These are phyloP conservation scores for Stenurella melanura DNA, from an alignment of 2,888 invertebrate genomes.

Conservation along the genomic window DNA sequence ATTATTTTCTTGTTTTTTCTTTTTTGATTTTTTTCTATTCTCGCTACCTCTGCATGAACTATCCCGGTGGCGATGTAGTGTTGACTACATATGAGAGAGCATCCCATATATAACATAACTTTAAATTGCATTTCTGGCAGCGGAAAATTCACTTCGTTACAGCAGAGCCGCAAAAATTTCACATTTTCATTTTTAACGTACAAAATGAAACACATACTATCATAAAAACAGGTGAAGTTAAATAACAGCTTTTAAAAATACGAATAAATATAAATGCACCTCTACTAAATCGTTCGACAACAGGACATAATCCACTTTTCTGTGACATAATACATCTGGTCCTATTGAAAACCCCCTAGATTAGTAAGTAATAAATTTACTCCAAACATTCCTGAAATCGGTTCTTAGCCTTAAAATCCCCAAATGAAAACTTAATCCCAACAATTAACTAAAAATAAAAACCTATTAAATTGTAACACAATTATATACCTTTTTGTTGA, in stretches of 20 bases:
- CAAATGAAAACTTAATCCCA: slow-evolving; percentile 31
- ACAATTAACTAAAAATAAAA: slow-evolving; percentile 41
- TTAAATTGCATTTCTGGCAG: too few species aligned
- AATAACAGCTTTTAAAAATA: neutral
- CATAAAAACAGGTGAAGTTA: too few species aligned
- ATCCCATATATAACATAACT: too few species aligned
- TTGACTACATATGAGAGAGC: too few species aligned
- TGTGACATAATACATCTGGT: neutral
- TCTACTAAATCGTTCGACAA: neutral
- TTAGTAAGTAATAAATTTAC: slow-evolving; percentile 9
- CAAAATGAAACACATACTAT: too few species aligned
- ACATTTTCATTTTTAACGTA: too few species aligned
- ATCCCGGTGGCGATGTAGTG: too few species aligned
- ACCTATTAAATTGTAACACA: slow-evolving; percentile 40
- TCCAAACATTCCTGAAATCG: slow-evolving; percentile 9
- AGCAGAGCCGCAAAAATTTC: too few species aligned
- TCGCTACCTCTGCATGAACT: too few species aligned
- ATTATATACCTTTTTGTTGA: slow-evolving; percentile 46
- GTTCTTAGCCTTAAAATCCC: slow-evolving; percentile 25
- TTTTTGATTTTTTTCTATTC: too few species aligned
- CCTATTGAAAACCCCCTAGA: slow-evolving; percentile 11
- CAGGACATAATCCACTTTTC: neutral
- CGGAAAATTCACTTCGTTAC: too few species aligned
- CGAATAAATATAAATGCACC: neutral
- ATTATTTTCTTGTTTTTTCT: too few species aligned